Evolutionary conservation across 1,140 invertebrate species (phyloP).

Genomic region (Yoshiicerus persimilis): DNA sequence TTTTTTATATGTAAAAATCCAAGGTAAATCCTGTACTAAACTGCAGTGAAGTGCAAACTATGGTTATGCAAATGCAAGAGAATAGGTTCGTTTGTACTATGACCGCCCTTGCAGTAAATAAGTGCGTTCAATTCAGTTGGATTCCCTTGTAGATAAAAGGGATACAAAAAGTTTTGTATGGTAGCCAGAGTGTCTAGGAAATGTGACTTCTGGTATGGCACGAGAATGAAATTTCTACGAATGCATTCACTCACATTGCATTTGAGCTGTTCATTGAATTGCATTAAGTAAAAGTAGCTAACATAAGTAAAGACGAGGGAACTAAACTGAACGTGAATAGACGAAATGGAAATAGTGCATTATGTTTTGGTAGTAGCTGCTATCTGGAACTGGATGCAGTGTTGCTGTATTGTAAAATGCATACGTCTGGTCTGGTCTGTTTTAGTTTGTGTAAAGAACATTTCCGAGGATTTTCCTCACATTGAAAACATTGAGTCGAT

Average conservation of each 20-base stretch:
- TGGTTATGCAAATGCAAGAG: too few species aligned
- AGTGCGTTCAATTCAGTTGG: constrained; percentile 6
- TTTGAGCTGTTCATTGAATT: background rate
- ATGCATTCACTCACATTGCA: background rate
- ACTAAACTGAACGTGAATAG: background rate
- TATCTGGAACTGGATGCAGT: too few species aligned
- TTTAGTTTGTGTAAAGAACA: background rate
- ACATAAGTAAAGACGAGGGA: background rate
- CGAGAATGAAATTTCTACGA: background rate
- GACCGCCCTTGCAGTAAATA: background rate
- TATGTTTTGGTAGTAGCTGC: too few species aligned
- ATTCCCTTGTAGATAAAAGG: background rate
- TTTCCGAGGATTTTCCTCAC: constrained; percentile 15
- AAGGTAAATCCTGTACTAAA: too few species aligned
- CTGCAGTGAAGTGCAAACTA: too few species aligned
- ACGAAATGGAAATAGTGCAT: too few species aligned
- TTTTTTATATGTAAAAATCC: too few species aligned
- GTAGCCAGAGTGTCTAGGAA: background rate
- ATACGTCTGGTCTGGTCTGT: background rate
- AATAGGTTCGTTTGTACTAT: too few species aligned
- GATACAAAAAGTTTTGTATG: background rate
- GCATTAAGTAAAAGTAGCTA: background rate
- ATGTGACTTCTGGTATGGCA: too few species aligned
- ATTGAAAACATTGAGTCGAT: constrained; percentile 19
- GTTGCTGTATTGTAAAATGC: background rate